These are phyloP conservation scores for Caenorhabditis macrosperma DNA, from an alignment of 2,888 invertebrate genomes.

Conservation along the genomic window DNA sequence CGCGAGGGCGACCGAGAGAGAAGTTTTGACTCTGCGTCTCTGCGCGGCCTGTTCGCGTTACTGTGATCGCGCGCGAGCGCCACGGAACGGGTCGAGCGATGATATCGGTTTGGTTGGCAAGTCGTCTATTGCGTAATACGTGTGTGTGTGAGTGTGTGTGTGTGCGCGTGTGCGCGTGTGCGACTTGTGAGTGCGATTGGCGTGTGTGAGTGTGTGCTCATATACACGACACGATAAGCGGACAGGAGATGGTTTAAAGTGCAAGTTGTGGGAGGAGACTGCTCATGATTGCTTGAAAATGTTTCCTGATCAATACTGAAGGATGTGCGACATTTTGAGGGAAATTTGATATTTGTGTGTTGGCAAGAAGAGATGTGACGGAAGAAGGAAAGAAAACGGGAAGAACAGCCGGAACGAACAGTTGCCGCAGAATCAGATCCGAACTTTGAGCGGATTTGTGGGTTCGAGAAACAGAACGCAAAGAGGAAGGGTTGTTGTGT, in stretches of 20 bases:
- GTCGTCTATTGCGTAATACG: slow-evolving; percentile 33
- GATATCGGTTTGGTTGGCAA: slow-evolving; percentile 34
- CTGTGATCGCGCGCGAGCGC: slow-evolving; percentile 10
- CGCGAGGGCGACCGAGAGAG: not conserved
- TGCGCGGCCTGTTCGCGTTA: not conserved
- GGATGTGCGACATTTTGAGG: not conserved
- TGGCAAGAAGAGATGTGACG: not conserved
- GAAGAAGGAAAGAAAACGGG: not conserved
- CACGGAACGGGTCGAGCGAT: slow-evolving; percentile 19
- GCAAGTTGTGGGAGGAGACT: slow-evolving; percentile 26
- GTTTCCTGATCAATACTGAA: not conserved
- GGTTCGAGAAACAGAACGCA: not conserved
- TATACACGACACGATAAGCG: not conserved
- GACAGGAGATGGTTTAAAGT: slow-evolving; percentile 26
- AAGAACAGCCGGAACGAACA: not conserved
- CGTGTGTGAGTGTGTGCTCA: slow-evolving; percentile 42
- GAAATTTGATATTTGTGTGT: not conserved
- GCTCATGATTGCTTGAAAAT: not conserved
- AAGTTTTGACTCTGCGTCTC: slow-evolving; percentile 3
- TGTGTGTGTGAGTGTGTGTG: slow-evolving; percentile 9
- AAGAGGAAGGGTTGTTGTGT: too few species aligned
- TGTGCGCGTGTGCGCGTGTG: too few species aligned
- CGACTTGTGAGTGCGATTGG: slow-evolving; percentile 8
- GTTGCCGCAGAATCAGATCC: not conserved
- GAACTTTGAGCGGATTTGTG: not conserved